phyloP scores from a whole-genome alignment of 1,140 invertebrate genomes.

The Oppia nitens region DNA sequence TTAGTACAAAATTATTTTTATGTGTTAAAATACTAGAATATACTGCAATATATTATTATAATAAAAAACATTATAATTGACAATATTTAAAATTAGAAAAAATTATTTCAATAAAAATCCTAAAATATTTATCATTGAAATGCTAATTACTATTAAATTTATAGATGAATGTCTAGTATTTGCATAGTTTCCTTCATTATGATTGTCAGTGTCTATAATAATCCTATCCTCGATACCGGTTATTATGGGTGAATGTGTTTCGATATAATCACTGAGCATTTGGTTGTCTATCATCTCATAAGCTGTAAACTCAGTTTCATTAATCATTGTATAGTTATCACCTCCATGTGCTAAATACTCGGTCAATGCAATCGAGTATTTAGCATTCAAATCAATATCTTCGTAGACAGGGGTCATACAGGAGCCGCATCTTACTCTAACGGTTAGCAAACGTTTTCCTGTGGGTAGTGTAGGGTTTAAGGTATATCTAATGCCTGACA shows the following conservation, averaged over 20 bases:
- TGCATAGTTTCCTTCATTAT: too few relatives aligned
- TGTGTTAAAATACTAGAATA: too few relatives aligned
- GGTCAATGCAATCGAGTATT: constrained; percentile 42
- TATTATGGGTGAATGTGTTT: constrained; percentile 23
- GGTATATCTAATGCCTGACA: constrained; percentile 30
- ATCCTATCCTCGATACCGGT: constrained; percentile 28
- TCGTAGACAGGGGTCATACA: constrained; percentile 46
- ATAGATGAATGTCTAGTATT: too few relatives aligned
- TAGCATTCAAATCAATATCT: constrained; percentile 25
- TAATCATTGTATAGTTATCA: constrained; percentile 38
- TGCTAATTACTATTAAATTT: too few relatives aligned
- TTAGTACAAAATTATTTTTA: too few relatives aligned
- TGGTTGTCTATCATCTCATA: constrained; percentile 24
- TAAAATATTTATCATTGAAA: too few relatives aligned
- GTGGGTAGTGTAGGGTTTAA: constrained; percentile 23
- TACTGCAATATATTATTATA: too few relatives aligned
- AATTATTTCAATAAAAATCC: too few relatives aligned
- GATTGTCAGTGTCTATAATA: too few relatives aligned
- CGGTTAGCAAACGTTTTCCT: constrained; percentile 37
- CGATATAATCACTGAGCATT: constrained; percentile 26
- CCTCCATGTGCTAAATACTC: constrained; percentile 47
- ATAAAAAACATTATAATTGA: too few relatives aligned
- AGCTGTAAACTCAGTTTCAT: constrained; percentile 20
- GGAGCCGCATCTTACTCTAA: constrained; percentile 40
- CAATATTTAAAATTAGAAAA: too few relatives aligned